Conservation (phyloP, 1,140 invertebrate genomes). For the Saccostrea echinata region DNA sequence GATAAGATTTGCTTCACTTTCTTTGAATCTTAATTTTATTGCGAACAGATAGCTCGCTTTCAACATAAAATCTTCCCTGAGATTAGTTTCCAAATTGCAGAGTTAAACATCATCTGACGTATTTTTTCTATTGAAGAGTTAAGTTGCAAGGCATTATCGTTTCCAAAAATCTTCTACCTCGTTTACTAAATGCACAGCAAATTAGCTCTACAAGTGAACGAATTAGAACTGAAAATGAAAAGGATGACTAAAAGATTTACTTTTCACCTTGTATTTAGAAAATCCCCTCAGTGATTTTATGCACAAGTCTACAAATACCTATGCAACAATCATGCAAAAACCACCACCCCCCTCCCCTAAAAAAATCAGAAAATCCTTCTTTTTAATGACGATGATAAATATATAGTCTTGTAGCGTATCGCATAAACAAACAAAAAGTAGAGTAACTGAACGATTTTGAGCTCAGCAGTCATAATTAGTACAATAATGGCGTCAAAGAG, state of each 20-base stretch:
- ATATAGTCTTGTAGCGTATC: neutral
- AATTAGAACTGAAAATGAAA: neutral
- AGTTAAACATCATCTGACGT: neutral
- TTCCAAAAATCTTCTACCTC: neutral
- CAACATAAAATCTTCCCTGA: neutral
- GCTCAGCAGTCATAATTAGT: neutral
- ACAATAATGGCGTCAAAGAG: neutral
- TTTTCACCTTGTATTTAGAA: too few species aligned
- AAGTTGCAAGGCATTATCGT: neutral
- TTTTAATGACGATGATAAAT: too few species aligned
- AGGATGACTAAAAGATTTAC: neutral
- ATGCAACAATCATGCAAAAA: too few species aligned
- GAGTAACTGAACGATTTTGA: neutral
- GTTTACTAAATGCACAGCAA: neutral
- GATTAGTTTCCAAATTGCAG: slow-evolving; percentile 12
- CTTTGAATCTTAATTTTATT: slow-evolving; percentile 1
- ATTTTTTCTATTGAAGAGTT: neutral
- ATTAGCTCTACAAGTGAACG: neutral
- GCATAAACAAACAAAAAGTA: neutral
- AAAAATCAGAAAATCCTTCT: too few species aligned
- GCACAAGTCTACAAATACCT: too few species aligned
- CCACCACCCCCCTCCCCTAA: too few species aligned
- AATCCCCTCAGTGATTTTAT: too few species aligned
- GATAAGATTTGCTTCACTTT: neutral
- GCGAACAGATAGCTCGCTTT: slow-evolving; percentile 18